Conservation (phyloP, 2,888 invertebrate genomes). For the Leucophenga montana region DNA sequence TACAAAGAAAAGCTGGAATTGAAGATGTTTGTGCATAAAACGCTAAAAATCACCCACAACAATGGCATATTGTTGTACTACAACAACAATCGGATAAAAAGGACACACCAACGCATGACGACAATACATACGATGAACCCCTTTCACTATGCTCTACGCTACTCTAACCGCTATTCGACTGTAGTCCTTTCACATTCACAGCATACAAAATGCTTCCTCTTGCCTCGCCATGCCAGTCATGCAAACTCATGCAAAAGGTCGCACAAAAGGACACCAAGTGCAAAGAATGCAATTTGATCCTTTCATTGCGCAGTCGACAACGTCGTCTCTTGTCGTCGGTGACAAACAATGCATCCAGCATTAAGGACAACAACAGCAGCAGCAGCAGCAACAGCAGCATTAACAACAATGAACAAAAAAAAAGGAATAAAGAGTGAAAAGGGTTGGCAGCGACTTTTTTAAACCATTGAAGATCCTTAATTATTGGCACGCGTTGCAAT, state of each 20-base stretch:
- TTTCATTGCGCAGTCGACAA: constrained; percentile 25
- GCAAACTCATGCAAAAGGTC: constrained; percentile 26
- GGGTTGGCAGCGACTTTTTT: not conserved
- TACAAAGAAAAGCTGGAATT: constrained; percentile 50
- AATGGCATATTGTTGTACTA: constrained; percentile 23
- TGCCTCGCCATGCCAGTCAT: not conserved
- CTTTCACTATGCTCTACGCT: constrained; percentile 3
- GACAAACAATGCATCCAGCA: constrained; percentile 2
- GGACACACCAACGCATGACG: constrained; percentile 3
- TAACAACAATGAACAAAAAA: not conserved
- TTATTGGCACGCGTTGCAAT: constrained; percentile 70
- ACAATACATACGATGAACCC: constrained; percentile 1
- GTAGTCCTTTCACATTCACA: not conserved
- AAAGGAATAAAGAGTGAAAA: not conserved
- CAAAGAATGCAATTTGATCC: constrained; percentile 50
- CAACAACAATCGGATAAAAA: not conserved
- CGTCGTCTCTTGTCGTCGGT: not conserved
- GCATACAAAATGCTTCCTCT: not conserved
- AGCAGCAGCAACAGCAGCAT: not conserved
- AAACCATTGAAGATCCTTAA: constrained; percentile 57
- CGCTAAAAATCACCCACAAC: constrained; percentile 42
- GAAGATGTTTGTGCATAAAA: constrained; percentile 36
- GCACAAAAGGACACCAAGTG: constrained; percentile 64
- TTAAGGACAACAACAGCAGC: not conserved
- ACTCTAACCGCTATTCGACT: not conserved